Conservation (phyloP, 2,113 vertebrate genomes). For the Chaetura pelagica region DNA sequence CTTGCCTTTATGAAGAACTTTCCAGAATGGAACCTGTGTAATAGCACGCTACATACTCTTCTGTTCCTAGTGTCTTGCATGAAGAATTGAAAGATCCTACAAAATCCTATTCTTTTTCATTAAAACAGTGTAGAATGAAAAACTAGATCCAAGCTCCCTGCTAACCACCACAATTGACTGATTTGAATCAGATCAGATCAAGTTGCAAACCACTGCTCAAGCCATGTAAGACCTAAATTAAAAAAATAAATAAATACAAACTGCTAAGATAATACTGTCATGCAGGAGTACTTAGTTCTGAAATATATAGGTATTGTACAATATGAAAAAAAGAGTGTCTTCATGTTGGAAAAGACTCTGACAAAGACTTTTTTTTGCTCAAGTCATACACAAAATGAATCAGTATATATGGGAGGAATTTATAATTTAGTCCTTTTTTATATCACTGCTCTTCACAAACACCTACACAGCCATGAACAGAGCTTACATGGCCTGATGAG, state of each 20-base stretch:
- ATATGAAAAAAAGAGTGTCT: neutral
- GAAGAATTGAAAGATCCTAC: neutral
- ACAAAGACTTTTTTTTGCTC: slow-evolving; percentile 13
- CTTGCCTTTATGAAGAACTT: neutral
- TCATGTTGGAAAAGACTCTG: neutral
- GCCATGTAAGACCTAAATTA: neutral
- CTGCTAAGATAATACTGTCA: neutral
- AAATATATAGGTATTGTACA: neutral
- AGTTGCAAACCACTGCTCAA: neutral
- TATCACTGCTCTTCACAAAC: slow-evolving; percentile 70
- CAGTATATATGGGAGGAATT: slow-evolving; percentile 75
- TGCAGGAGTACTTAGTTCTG: neutral
- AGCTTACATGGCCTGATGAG: slow-evolving; percentile 23
- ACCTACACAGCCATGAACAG: slow-evolving; percentile 69
- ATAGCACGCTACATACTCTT: neutral
- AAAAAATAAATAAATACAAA: neutral
- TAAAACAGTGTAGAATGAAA: neutral
- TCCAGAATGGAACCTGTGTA: neutral
- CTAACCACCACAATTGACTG: neutral
- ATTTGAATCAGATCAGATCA: neutral
- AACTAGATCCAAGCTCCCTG: neutral
- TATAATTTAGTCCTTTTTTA: slow-evolving; percentile 72
- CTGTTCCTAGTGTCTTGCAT: neutral
- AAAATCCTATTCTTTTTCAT: neutral
- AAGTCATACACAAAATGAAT: slow-evolving; percentile 70